Conservation (phyloP, 2,113 vertebrate species). For the Clarias magur region DNA sequence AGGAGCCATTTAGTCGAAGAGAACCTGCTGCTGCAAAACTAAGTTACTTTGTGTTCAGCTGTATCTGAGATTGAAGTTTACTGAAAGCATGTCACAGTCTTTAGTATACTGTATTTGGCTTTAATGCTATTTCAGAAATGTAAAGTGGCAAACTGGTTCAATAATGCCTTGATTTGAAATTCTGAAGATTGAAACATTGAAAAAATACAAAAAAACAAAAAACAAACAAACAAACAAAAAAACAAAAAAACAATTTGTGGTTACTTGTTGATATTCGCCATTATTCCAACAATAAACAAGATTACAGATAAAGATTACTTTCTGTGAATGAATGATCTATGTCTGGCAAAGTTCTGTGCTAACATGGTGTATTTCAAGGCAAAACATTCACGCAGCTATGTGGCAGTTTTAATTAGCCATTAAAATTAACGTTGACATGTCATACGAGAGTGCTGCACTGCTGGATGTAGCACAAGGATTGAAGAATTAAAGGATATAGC, state of each 20-base stretch:
- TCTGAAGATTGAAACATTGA: neutral
- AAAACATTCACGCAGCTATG: neutral
- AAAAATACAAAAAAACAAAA: neutral
- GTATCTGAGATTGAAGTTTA: conserved; percentile 1
- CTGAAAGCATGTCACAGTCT: neutral
- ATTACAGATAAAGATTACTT: neutral
- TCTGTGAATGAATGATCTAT: neutral
- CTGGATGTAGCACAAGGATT: too few relatives aligned
- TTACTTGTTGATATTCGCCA: conserved; percentile 1
- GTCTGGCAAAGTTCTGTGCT: neutral
- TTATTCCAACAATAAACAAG: conserved; percentile 17
- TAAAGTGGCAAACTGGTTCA: neutral
- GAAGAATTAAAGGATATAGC: too few relatives aligned
- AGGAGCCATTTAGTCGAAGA: neutral
- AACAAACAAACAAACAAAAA: neutral
- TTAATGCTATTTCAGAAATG: neutral
- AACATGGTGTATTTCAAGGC: neutral
- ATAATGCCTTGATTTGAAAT: neutral
- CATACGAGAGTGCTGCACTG: too few relatives aligned
- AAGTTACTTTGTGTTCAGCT: neutral
- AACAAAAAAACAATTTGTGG: neutral
- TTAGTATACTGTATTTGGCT: neutral
- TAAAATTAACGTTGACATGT: neutral
- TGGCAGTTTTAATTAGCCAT: neutral
- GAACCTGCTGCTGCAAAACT: conserved; percentile 18